phyloP scores from a whole-genome alignment of 2,113 vertebrate genomes.

The Grammomys dolichurus region DNA sequence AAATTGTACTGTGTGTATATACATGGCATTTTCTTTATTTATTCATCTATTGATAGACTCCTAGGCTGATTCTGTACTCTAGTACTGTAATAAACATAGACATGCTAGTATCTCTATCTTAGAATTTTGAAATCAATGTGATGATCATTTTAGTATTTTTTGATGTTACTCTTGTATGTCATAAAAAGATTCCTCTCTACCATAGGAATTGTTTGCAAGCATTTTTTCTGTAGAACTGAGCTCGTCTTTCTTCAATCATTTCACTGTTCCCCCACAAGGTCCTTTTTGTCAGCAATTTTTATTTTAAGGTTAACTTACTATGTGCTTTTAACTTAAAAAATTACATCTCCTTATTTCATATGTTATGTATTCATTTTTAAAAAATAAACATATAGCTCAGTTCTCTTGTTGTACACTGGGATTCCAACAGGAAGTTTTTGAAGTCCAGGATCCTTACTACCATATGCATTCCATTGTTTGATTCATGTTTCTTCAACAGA shows the following conservation, averaged over 20 bases:
- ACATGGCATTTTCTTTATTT: neutral
- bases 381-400: neutral
- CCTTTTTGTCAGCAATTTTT: slow-evolving; percentile 13
- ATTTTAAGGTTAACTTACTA: neutral
- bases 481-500: slow-evolving; percentile 3
- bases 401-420: neutral
- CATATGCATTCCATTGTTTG: neutral
- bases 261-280: neutral
- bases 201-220: neutral
- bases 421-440: neutral
- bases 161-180: neutral
- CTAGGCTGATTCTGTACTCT: neutral
- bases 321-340: neutral
- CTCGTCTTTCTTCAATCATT: neutral
- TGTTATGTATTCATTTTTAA: neutral
- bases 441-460: neutral
- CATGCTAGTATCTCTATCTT: neutral
- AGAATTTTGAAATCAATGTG: neutral
- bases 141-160: slow-evolving; percentile 9
- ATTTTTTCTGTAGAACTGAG: neutral
- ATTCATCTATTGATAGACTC: neutral
- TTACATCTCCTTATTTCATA: neutral
- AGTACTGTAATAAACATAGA: too few relatives aligned
- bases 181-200: neutral
- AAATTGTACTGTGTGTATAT: neutral